phyloP scores from a whole-genome alignment of 1,140 invertebrate genomes.

The Drosophila orosa region DNA sequence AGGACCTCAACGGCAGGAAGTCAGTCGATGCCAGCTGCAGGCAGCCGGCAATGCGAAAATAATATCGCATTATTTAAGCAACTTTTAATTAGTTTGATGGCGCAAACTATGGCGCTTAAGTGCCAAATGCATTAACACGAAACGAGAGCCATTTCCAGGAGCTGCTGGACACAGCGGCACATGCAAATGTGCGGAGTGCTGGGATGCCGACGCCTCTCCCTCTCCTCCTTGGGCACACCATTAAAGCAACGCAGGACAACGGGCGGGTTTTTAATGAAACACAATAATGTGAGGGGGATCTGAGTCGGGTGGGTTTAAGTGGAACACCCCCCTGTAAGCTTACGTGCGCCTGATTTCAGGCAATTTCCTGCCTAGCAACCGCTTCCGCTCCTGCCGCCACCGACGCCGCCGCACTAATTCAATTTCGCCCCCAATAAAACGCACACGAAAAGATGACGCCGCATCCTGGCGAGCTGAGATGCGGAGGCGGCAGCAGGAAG shows the following conservation, averaged over 20 bases:
- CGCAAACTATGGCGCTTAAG: constrained; percentile 73
- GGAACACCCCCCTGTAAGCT: constrained; percentile 29
- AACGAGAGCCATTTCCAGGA: constrained; percentile 60
- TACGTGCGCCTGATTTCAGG: constrained; percentile 77
- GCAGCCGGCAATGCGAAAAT: constrained; percentile 40
- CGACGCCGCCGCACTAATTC: constrained; percentile 69
- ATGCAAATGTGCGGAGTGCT: constrained; percentile 65
- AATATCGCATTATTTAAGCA: constrained; percentile 72
- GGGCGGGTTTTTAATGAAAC: constrained; percentile 71
- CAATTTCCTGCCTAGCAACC: constrained; percentile 81
- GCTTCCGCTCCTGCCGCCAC: constrained; percentile 65
- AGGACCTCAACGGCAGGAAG: constrained; percentile 27
- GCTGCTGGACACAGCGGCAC: constrained; percentile 37
- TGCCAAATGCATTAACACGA: constrained; percentile 70
- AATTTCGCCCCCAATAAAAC: constrained; percentile 76
- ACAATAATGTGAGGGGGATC: constrained; percentile 19
- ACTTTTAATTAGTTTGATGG: constrained; percentile 75
- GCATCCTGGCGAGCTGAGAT: constrained; percentile 36
- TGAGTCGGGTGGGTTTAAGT: constrained; percentile 23
- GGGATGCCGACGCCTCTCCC: constrained; percentile 1
- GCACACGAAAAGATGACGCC: constrained; percentile 64
- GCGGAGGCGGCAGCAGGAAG: not conserved
- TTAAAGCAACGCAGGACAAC: constrained; percentile 48
- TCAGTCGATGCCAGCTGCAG: constrained; percentile 27
- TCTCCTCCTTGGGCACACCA: constrained; percentile 3